Base-by-base conservation (phyloP, 30 jellyfish, hydroid and myxozoan species). In the Sanderia malayensis region DNA sequence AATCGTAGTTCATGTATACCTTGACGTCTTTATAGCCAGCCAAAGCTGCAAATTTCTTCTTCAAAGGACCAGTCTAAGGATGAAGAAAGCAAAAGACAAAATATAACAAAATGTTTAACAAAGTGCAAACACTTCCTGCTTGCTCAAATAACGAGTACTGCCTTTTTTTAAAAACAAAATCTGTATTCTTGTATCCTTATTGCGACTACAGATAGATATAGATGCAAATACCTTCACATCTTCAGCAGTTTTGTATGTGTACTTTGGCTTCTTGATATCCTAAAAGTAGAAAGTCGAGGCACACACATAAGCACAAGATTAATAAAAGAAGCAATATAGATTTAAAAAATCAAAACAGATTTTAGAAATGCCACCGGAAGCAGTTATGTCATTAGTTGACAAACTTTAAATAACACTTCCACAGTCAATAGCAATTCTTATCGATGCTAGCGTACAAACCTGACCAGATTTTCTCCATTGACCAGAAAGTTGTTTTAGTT, bases 401-500 rank as follows among this genome's bases (percentile, higher is more conserved):
- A n/a, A n/a, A n/a, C n/a, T n/a, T n/a, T n/a, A n/a, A n/a, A n/a
- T n/a, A n/a, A n/a, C n/a, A n/a, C n/a, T n/a, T n/a, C n/a, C n/a
- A n/a, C n/a, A n/a, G n/a, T n/a, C n/a, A n/a, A n/a, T n/a, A n/a
- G n/a, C n/a, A n/a, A n/a, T n/a, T n/a, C n/a, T n/a, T n/a, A n/a
- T n/a, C n/a, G n/a, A n/a, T n/a, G n/a, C n/a, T n/a, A n/a, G n/a
- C n/a, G n/a, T n/a, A n/a, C 74, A 6, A 26, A 92, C 98, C 92
- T 80, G 91, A 32, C 96, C 98, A 24, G 94, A 78, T 49, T 84
- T 84, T 34, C 86, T 92, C 98, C 98, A 92, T 67, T 92, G 98
- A 44, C 94, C 88, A n/a, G n/a, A n/a, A 30, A 92, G 83, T 34
- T 84, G 89, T 67, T 72, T 76, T 2, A 92, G 84, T 67, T 92